phyloP scores from a whole-genome alignment of 2,113 vertebrate genomes.

The Ciconia boyciana region DNA sequence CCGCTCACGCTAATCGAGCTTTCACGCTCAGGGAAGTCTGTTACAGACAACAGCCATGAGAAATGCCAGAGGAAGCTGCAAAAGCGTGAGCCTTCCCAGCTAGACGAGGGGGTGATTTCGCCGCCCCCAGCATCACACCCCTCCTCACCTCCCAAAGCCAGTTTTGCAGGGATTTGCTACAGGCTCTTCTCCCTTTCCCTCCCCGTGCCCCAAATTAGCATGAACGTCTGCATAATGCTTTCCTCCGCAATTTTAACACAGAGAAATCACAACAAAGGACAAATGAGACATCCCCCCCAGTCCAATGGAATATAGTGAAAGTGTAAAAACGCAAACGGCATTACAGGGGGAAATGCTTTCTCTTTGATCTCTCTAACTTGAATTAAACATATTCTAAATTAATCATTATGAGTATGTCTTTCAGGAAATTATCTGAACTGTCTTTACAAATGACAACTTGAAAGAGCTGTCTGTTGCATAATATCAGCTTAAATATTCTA shows the following conservation, averaged over 20 bases:
- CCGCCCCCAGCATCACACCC: neutral
- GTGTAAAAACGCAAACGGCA: neutral
- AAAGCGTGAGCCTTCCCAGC: rapidly evolving
- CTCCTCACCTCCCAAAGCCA: neutral
- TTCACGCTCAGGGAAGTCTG: neutral
- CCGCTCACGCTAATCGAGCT: rapidly evolving
- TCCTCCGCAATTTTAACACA: neutral
- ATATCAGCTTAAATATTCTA: neutral
- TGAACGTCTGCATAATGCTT: neutral
- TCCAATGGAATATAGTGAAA: neutral
- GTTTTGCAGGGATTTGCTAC: neutral
- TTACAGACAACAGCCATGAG: rapidly evolving
- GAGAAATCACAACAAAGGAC: neutral
- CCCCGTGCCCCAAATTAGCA: neutral
- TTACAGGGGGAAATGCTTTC: neutral
- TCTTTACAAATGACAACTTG: conserved; percentile 41
- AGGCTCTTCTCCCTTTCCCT: neutral
- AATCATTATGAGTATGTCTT: conserved; percentile 43
- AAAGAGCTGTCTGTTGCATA: conserved; percentile 6
- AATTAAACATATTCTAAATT: conserved; percentile 62
- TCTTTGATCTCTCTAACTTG: conserved; percentile 56
- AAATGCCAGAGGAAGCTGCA: neutral
- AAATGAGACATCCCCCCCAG: neutral
- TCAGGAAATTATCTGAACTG: conserved; percentile 26
- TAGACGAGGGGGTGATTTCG: rapidly evolving